These are phyloP conservation scores for Tretioscincus oriximinensis DNA, from an alignment of 2,113 vertebrate species.

Conservation along the genomic window DNA sequence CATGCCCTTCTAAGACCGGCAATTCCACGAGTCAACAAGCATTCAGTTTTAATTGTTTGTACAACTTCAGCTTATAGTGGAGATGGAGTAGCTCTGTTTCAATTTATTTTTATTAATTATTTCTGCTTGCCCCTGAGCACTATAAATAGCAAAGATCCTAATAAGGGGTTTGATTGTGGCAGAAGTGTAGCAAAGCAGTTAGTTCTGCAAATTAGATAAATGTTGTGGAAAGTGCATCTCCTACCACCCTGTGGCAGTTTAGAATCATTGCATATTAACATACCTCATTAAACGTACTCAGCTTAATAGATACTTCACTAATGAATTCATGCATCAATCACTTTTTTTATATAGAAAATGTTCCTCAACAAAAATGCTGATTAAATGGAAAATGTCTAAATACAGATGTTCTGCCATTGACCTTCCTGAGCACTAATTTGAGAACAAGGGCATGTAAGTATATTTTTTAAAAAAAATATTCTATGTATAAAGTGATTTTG, in stretches of 20 bases:
- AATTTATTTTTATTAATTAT: slow-evolving; percentile 29
- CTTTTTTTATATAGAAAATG: slow-evolving; percentile 3
- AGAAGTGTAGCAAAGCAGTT: slow-evolving; percentile 60
- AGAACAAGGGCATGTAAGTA: neutral
- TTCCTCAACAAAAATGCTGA: neutral
- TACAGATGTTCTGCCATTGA: neutral
- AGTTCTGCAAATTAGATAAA: slow-evolving; percentile 69
- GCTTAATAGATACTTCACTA: slow-evolving; percentile 53
- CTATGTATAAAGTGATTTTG: slow-evolving; percentile 8
- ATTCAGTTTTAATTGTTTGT: neutral
- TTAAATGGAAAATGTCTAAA: neutral
- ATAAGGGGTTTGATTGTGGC: slow-evolving; percentile 42
- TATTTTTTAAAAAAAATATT: neutral
- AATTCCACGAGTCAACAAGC: neutral
- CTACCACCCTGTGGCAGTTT: slow-evolving; percentile 79
- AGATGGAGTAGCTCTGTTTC: neutral
- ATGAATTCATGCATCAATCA: slow-evolving; percentile 37
- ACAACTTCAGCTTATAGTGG: neutral
- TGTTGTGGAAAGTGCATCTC: slow-evolving; percentile 70
- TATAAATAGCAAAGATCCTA: slow-evolving; percentile 40
- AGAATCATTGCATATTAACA: slow-evolving; percentile 74
- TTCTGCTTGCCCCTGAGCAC: slow-evolving; percentile 29
- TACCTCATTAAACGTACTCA: slow-evolving; percentile 62
- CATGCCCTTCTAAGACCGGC: neutral
- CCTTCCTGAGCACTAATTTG: neutral